Evolutionary conservation across 2,113 vertebrate genomes (phyloP).

Genomic region (Pelmatolapia mariae): DNA sequence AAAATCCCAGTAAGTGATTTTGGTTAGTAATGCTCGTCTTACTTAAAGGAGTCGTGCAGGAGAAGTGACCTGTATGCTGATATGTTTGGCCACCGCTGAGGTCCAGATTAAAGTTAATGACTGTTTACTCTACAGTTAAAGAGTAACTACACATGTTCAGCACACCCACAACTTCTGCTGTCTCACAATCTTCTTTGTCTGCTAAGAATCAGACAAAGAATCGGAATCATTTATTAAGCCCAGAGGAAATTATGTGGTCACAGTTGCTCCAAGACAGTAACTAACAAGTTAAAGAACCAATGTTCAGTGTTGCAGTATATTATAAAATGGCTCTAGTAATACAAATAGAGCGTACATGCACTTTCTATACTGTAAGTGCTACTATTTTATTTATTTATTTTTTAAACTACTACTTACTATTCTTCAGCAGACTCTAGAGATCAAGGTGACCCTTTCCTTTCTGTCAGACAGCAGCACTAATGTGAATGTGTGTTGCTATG

Average conservation of each 20-base stretch:
- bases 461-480: neutral
- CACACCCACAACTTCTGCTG: neutral
- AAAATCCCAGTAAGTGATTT: neutral
- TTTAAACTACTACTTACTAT: neutral
- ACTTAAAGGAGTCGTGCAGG: neutral
- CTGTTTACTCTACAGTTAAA: slow-evolving; percentile 51
- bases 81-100: neutral
- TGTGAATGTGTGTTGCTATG: neutral
- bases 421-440: neutral
- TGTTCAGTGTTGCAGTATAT: neutral
- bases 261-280: neutral
- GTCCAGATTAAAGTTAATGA: neutral
- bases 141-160: slow-evolving; percentile 16
- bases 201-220: neutral
- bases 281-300: neutral
- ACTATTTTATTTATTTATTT: neutral
- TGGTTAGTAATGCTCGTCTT: neutral
- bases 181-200: neutral
- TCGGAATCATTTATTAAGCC: neutral
- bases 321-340: neutral
- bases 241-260: neutral
- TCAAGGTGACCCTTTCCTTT: neutral
- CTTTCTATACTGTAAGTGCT: neutral
- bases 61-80: neutral
- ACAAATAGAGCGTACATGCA: neutral